Percentiles rank a stretch among this genome's conserved stretches.
These are phyloP conservation scores for Chiloscyllium punctatum DNA, from an alignment of 2,797 vertebrate genomes.

Conservation along the genomic window DNA sequence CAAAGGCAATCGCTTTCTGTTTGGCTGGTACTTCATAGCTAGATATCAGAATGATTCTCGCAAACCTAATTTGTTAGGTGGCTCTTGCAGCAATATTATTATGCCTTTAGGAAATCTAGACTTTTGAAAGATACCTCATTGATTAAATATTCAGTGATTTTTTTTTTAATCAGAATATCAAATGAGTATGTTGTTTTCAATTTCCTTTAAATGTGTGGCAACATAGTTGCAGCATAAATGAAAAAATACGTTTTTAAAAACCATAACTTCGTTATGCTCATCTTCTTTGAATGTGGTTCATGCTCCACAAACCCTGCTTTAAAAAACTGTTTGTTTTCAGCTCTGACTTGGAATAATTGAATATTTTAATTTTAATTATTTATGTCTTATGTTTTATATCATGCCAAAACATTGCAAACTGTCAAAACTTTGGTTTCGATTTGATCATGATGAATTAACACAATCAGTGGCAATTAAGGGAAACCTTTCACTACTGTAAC, in stretches of 20 bases:
- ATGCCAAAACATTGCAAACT: background rate
- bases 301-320: background rate
- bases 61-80: background rate
- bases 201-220: background rate
- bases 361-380: background rate
- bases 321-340: background rate
- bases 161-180: background rate
- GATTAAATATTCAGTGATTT: background rate
- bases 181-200: background rate
- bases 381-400: background rate
- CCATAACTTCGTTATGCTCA: background rate
- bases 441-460: conserved; percentile 1
- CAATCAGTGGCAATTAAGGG: background rate
- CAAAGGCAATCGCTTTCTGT: background rate
- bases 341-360: background rate
- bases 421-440: background rate
- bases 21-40: background rate
- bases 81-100: background rate
- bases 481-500: background rate
- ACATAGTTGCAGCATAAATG: background rate
- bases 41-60: background rate
- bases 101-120: background rate
- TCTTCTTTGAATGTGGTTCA: background rate
- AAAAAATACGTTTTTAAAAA: background rate
- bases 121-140: background rate